Base-by-base conservation (phyloP, 2,888 invertebrate genomes). In the Crocallis elinguaria region DNA sequence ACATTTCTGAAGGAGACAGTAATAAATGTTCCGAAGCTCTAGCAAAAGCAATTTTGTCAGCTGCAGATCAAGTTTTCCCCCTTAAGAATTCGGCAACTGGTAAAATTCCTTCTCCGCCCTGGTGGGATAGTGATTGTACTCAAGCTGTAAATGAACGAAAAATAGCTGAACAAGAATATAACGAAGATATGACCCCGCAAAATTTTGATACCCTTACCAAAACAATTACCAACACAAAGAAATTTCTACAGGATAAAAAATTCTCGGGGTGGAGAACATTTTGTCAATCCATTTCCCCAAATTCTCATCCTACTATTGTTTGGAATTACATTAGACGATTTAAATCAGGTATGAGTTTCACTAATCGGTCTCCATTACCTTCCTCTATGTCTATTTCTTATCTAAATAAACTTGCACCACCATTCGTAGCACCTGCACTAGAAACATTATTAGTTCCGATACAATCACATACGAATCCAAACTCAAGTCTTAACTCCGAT, bases 101-200 rank as follows among this genome's bases (percentile, higher is more conserved):
- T 1, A 37, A 9, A 27, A 43, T 17, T 29, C 14, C 12, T 12
- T 53, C 48, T 8, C 29, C 48, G n/a, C 55, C 50, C 0, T 55
- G 54, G 54, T 55, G 54, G 54, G 49, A 49, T n/a, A 2, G 35
- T 1, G 49, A 49, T 2, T 55, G 54, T n/a, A 41, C 54, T 9
- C 0, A 25, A 7, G 35, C 33, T n/a, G 25, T 43, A 0, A 3
- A 0, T n/a, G 23, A 14, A 13, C 16, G 50, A 6, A 48, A 48
- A 8, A n/a, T 32, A 7, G 33, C 43, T 3, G 56, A 56, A 35
- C 11, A 8, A 2, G 17, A 7, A 1, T 56, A 46, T 16, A 38
- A 39, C 8, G 0, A 3, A 0, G 6, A 9, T 7, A 46, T 55
- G 55, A 32, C 45, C 1, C 0, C 8, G 7, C 25, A 41, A 57